Conservation (phyloP, 1,140 invertebrate species). For the Drosophila nigromelanica region DNA sequence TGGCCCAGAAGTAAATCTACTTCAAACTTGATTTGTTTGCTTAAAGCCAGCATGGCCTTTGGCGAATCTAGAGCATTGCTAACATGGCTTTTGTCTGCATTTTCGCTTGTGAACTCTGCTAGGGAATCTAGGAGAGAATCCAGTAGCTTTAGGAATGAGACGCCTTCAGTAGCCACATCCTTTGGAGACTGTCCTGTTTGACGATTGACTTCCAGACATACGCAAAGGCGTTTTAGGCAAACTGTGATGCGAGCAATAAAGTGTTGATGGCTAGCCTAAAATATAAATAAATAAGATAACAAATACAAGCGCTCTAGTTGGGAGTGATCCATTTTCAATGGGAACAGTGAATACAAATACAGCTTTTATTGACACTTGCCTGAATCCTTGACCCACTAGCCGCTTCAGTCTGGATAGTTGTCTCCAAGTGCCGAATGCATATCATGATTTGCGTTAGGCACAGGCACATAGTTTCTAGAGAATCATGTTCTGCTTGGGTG, state of each 20-base stretch:
- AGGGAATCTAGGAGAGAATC: constrained; percentile 60
- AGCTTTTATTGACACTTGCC: constrained; percentile 18
- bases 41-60: constrained; percentile 18
- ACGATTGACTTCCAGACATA: constrained; percentile 6
- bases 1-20: constrained; percentile 71
- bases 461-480: constrained; percentile 61
- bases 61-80: neutral
- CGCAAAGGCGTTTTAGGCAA: constrained; percentile 59
- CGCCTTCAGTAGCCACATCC: constrained; percentile 28
- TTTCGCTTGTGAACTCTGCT: constrained; percentile 44
- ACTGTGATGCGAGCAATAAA: constrained; percentile 72
- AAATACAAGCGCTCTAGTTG: too few species aligned
- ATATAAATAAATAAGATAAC: neutral
- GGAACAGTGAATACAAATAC: neutral
- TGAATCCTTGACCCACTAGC: constrained; percentile 33
- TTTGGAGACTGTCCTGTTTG: neutral
- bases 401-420: constrained; percentile 57
- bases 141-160: constrained; percentile 58
- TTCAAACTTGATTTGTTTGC: constrained; percentile 54
- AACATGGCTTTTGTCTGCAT: constrained; percentile 29
- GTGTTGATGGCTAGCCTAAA: constrained; percentile 63
- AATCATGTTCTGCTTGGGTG: constrained; percentile 29
- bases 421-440: constrained; percentile 69
- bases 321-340: too few species aligned
- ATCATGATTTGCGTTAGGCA: constrained; percentile 74